Conservation (phyloP, 2,113 vertebrate species). For the Labeo rohita region DNA sequence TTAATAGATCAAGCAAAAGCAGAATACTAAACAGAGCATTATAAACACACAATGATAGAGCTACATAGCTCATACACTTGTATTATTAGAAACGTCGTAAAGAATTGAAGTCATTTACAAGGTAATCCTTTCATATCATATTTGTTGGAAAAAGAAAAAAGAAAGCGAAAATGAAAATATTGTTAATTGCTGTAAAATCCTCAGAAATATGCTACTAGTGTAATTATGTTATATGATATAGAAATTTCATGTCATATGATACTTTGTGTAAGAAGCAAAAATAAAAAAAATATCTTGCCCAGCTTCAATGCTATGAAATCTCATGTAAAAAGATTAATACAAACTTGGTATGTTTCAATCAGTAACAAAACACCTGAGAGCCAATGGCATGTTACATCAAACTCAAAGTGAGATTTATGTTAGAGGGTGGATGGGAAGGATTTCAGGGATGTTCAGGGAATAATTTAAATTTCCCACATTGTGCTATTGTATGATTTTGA, state of each 20-base stretch:
- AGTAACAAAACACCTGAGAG: neutral
- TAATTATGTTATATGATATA: neutral
- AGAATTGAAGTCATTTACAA: neutral
- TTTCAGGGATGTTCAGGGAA: neutral
- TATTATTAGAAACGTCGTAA: neutral
- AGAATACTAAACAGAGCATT: constrained; percentile 13
- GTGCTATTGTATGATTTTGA: neutral
- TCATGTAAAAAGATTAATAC: neutral
- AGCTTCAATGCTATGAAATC: neutral
- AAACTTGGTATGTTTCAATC: neutral
- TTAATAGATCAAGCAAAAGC: constrained; percentile 7
- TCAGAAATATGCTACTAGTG: neutral
- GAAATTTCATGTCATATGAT: neutral
- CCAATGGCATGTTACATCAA: neutral
- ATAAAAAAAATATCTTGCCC: neutral
- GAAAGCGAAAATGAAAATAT: neutral
- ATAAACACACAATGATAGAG: neutral
- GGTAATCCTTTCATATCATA: neutral
- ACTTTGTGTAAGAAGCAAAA: neutral
- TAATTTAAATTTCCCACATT: neutral
- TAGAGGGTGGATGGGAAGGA: neutral
- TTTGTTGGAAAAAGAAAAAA: neutral
- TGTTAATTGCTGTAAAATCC: neutral
- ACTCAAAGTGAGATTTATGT: neutral
- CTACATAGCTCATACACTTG: neutral